Percentiles rank a stretch among this genome's conserved stretches.
Evolutionary conservation across 1,140 invertebrate species (phyloP).

Genomic region (Drosophila orosa): DNA sequence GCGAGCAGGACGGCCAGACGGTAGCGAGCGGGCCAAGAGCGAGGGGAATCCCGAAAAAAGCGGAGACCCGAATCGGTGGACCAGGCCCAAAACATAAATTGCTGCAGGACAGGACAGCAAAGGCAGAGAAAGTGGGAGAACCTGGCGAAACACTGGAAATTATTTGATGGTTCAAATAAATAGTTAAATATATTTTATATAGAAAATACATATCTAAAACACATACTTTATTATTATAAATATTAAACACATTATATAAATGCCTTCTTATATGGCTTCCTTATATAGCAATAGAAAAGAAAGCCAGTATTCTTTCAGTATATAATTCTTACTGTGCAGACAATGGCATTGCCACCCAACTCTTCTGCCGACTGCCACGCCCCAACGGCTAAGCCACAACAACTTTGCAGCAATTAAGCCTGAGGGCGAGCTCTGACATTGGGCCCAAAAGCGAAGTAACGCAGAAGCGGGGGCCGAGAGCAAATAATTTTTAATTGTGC

Average conservation of each 20-base stretch:
- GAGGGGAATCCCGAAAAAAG: conserved; percentile 34
- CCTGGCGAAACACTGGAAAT: not conserved
- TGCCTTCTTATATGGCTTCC: too few species aligned
- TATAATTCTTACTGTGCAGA: conserved; percentile 6
- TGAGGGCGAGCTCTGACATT: conserved; percentile 62
- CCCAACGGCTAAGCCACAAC: conserved; percentile 78
- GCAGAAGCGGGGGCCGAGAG: conserved; percentile 33
- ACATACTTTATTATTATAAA: too few species aligned
- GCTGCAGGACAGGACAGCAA: conserved; percentile 62
- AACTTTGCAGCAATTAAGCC: conserved; percentile 82
- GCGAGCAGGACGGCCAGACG: conserved; percentile 9
- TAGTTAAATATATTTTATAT: not conserved
- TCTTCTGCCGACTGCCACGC: conserved; percentile 24
- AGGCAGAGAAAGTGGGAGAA: conserved; percentile 17
- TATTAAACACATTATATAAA: too few species aligned
- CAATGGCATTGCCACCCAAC: conserved; percentile 34
- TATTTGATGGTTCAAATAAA: not conserved
- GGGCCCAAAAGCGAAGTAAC: conserved; percentile 20
- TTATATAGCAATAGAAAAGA: too few species aligned
- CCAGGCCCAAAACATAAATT: conserved; percentile 77
- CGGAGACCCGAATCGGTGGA: conserved; percentile 56
- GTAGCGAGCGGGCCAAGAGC: not conserved
- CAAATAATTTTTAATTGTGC: conserved; percentile 83
- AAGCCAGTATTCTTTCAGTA: not conserved
- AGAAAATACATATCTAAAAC: too few species aligned